Base-by-base conservation (phyloP, 2,888 invertebrate species). In the Priapulus caudatus region DNA sequence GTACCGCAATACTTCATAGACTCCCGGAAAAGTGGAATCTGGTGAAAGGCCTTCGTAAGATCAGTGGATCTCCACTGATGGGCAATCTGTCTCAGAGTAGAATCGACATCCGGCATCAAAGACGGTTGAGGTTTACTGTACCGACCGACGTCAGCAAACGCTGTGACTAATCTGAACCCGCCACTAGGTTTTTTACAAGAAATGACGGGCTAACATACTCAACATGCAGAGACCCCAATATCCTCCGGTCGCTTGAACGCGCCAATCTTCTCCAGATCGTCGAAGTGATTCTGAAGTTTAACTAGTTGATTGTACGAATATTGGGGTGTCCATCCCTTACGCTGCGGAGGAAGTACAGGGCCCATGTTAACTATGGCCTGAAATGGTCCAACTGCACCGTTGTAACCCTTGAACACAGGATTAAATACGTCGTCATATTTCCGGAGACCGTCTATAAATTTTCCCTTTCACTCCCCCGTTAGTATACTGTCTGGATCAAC, bases 361-460 rank as follows among this genome's bases (percentile, higher is more conserved):
- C 59, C 59, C 61, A 60, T 60, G 47, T 60, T 60, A 2, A 61
- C 54, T 5, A 22, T 43, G 15, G 59, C 58, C 47, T 62, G 3
- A 48, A 59, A 59, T 4, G 54, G 54, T 4, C 57, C 59, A 4
- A 51, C 21, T 2, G 55, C 48, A 3, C 58, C 56, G 49, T 59
- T 60, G 33, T 59, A 61, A 2, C 57, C 58, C 21, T 43, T 50
- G 24, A 52, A 48, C 5, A 48, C 24, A 1, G 56, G 52, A 23
- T 56, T 47, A 50, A 61, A 61, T 1, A 58, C 54, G 18, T 53
- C 22, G 23, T 57, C 59, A 44, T 52, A 56, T 47, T 54, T 18
- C 2, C 45, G 3, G 1, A 56, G 23, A 1, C 54, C 4, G 2
- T 19, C 3, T 1, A 45, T 23, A 45, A 60, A 60, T n/a, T 51